Percentiles rank a stretch among this genome's conserved stretches.
Conservation (phyloP, 2,797 vertebrate species). For the Thalassophryne amazonica region DNA sequence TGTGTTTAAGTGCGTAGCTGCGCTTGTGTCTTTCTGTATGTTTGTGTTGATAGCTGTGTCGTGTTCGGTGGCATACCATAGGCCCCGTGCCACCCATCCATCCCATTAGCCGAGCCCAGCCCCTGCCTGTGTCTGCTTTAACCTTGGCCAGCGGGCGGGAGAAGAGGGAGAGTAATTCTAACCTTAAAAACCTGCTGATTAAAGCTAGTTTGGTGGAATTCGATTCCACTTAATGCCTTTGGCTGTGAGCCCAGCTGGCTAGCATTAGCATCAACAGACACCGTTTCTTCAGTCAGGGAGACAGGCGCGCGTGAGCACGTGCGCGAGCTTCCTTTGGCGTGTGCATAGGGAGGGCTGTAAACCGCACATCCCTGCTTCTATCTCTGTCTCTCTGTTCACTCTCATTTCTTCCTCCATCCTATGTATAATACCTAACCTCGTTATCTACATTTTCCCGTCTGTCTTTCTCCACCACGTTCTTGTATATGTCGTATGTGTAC, state of each 20-base stretch:
- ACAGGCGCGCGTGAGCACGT: slow-evolving; percentile 57
- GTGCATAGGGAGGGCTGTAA: slow-evolving; percentile 34
- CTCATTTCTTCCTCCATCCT: slow-evolving; percentile 9
- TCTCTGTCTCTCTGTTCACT: slow-evolving; percentile 17
- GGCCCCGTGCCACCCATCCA: slow-evolving; percentile 63
- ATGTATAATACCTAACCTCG: slow-evolving; percentile 9
- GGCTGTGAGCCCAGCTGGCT: slow-evolving; percentile 89
- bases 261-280: slow-evolving; percentile 92
- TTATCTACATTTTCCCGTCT: neutral
- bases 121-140: slow-evolving; percentile 88
- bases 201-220: slow-evolving; percentile 99
- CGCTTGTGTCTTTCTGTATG: slow-evolving; percentile 12
- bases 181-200: slow-evolving; percentile 99
- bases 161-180: slow-evolving; percentile 97
- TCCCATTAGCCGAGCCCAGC: slow-evolving; percentile 79
- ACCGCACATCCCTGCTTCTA: slow-evolving; percentile 10
- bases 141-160: slow-evolving; percentile 93
- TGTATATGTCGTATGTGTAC: slow-evolving; percentile 18
- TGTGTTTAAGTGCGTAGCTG: neutral
- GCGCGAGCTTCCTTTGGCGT: slow-evolving; percentile 53
- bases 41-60: slow-evolving; percentile 5
- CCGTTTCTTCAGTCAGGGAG: slow-evolving; percentile 76
- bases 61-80: slow-evolving; percentile 48
- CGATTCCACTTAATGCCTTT: slow-evolving; percentile 98
- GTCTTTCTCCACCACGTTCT: slow-evolving; percentile 8